Conservation (phyloP, 2,113 vertebrate species). For the Calypte anna region DNA sequence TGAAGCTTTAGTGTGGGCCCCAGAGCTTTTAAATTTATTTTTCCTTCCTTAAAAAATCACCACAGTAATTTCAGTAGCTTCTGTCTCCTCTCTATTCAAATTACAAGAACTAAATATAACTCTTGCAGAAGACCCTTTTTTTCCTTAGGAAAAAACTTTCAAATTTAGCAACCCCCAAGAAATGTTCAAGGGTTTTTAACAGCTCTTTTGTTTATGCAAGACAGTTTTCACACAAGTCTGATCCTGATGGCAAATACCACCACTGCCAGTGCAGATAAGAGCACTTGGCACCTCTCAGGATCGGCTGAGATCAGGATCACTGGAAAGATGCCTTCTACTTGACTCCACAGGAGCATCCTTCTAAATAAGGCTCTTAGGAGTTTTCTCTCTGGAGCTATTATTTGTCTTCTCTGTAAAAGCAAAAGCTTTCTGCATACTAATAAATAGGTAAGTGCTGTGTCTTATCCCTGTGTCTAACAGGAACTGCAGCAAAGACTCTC, state of each 20-base stretch:
- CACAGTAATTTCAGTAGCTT: constrained; percentile 26
- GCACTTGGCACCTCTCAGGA: neutral
- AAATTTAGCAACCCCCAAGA: neutral
- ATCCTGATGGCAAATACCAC: neutral
- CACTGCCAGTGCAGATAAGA: neutral
- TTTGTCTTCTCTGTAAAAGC: neutral
- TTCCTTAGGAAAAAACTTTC: neutral
- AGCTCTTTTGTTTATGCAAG: neutral
- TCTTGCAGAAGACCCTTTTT: neutral
- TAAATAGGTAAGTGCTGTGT: neutral
- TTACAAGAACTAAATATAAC: neutral
- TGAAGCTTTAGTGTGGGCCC: neutral
- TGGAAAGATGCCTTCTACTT: neutral
- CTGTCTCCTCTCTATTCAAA: constrained; percentile 61
- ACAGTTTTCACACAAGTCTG: neutral
- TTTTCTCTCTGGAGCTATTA: neutral
- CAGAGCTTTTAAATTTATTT: constrained; percentile 3
- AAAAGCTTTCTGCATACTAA: neutral
- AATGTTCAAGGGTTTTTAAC: neutral
- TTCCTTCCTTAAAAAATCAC: constrained; percentile 62
- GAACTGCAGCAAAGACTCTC: neutral
- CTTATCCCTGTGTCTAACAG: no score
- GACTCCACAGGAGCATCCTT: neutral
- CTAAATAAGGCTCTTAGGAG: neutral
- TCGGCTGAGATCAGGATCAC: neutral